A percentile compares a stretch with the other conserved stretches of the same genome.
Conservation (phyloP, 37 sponge, comb jelly and placozoan species). For the Dysidea cf. avara region DNA sequence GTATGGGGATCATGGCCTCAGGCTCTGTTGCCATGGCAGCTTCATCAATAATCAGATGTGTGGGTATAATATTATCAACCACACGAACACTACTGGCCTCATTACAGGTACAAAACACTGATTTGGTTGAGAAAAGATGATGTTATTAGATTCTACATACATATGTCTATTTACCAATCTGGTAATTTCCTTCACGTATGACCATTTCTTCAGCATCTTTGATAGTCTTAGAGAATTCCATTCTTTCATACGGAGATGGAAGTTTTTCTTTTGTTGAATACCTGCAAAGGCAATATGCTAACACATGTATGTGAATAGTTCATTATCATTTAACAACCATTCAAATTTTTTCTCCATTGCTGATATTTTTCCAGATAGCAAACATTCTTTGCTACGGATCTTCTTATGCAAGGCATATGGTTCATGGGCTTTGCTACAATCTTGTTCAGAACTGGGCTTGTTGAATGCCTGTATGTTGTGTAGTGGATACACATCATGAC, state of each 20-base stretch:
- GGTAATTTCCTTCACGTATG: constrained; percentile 21
- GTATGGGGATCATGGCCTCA: constrained; percentile 63
- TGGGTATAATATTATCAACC: constrained; percentile 6
- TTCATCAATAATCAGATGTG: constrained; percentile 76
- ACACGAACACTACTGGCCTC: constrained; percentile 46
- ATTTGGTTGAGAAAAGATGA: neutral
- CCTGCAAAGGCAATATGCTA: too few species aligned
- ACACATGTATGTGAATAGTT: too few species aligned
- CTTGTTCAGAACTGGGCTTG: constrained; percentile 4
- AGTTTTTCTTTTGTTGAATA: neutral
- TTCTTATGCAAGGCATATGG: constrained; percentile 50
- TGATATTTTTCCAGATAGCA: neutral
- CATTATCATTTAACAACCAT: neutral
- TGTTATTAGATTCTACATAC: too few species aligned
- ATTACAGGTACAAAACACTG: constrained; percentile 69
- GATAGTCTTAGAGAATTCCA: constrained; percentile 4
- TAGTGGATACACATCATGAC: too few species aligned
- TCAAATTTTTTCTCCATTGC: constrained; percentile 36
- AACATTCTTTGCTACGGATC: constrained; percentile 3
- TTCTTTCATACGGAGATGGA: constrained; percentile 1
- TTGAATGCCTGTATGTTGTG: too few species aligned
- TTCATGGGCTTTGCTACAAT: constrained; percentile 7
- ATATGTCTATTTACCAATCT: constrained; percentile 10
- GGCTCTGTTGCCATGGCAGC: constrained; percentile 79
- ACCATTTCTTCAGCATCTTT: constrained; percentile 12